Evolutionary conservation across 1,140 invertebrate genomes (phyloP).

Genomic region (Pinna nobilis): DNA sequence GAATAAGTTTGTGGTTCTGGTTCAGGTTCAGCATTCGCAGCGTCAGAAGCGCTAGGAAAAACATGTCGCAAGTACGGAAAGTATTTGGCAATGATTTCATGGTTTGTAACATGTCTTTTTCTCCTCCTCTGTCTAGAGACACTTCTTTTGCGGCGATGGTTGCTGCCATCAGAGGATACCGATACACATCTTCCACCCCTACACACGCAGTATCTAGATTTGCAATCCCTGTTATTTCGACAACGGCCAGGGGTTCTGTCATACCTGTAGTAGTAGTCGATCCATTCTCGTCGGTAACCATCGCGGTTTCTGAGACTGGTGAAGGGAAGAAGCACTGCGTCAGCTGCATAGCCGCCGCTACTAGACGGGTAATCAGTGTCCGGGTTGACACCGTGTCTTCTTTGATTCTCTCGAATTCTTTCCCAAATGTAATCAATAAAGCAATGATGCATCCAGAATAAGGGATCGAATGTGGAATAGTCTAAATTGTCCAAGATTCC

Average conservation of each 20-base stretch:
- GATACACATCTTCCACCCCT: neutral
- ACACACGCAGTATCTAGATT: neutral
- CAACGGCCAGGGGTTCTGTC: neutral
- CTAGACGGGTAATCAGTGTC: neutral
- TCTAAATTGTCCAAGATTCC: conserved; percentile 53
- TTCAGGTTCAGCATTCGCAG: too few relatives aligned
- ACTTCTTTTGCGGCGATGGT: too few relatives aligned
- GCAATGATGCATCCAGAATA: conserved; percentile 73
- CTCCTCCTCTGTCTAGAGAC: too few relatives aligned
- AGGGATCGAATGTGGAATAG: conserved; percentile 70
- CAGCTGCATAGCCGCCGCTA: neutral
- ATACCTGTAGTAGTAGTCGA: neutral
- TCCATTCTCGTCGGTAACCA: neutral
- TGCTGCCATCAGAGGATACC: too few relatives aligned
- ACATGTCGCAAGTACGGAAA: too few relatives aligned
- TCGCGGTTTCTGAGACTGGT: conserved; percentile 2
- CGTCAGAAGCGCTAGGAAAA: too few relatives aligned
- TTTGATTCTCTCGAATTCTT: conserved; percentile 50
- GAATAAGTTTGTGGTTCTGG: too few relatives aligned
- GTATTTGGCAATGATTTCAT: too few relatives aligned
- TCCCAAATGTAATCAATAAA: conserved; percentile 71
- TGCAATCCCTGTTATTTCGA: neutral
- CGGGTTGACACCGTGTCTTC: conserved; percentile 39
- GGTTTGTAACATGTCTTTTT: too few relatives aligned
- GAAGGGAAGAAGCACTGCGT: neutral